Percentiles rank a stretch among this genome's conserved stretches.
These are phyloP conservation scores for Halichoerus grypus DNA, from an alignment of 2,113 vertebrate genomes.

Conservation along the genomic window DNA sequence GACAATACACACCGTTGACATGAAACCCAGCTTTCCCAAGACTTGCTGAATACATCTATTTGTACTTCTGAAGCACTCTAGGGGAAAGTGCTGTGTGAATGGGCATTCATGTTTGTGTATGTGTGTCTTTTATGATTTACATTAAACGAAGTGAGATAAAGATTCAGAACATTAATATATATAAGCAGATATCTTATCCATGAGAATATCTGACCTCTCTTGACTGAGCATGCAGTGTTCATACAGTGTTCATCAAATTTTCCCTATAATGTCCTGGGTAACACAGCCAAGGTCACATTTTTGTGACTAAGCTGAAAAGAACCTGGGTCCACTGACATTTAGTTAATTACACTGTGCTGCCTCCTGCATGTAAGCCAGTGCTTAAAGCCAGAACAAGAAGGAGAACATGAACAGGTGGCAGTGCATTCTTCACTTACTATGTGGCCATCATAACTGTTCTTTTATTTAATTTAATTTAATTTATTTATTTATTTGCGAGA, in stretches of 20 bases:
- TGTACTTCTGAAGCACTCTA: neutral
- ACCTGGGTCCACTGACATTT: neutral
- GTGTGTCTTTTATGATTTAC: neutral
- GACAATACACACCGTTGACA: neutral
- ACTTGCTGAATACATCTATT: neutral
- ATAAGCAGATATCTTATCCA: neutral
- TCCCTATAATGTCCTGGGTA: neutral
- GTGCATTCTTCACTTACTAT: neutral
- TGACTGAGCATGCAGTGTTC: neutral
- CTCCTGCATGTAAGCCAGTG: neutral
- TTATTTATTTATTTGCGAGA: too few species aligned
- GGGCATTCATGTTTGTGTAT: neutral
- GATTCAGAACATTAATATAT: neutral
- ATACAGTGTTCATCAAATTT: neutral
- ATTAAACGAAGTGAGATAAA: conserved; percentile 2
- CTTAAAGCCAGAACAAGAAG: neutral
- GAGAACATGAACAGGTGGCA: neutral
- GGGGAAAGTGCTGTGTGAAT: neutral
- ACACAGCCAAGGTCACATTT: neutral
- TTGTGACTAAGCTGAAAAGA: neutral
- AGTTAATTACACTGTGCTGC: neutral
- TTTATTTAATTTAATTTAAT: neutral
- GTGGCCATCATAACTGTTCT: neutral
- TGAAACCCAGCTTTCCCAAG: neutral
- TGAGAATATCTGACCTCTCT: neutral